Conservation (phyloP, 2,797 vertebrate genomes). For the Pogonophryne albipinna region DNA sequence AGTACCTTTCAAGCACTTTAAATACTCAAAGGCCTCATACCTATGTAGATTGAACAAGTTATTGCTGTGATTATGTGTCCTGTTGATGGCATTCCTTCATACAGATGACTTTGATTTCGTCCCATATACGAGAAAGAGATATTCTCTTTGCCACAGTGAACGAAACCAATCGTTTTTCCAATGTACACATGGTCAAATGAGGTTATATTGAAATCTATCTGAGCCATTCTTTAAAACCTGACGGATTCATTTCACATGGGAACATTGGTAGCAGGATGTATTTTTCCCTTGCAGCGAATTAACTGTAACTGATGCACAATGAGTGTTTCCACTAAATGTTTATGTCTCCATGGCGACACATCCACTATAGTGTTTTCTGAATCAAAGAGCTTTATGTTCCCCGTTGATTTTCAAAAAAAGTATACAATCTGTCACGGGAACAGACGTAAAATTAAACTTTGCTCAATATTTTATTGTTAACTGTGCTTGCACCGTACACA, state of each 20-base stretch:
- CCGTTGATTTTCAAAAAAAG: conserved; percentile 32
- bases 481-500: conserved; percentile 30
- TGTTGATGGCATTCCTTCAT: background rate
- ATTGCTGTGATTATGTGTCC: background rate
- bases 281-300: conserved; percentile 23
- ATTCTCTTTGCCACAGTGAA: background rate
- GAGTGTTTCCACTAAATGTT: conserved; percentile 54
- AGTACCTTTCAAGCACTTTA: background rate
- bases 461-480: conserved; percentile 42
- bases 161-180: background rate
- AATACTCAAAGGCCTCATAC: background rate
- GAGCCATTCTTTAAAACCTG: conserved; percentile 24
- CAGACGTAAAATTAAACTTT: conserved; percentile 56
- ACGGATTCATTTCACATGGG: conserved; percentile 3
- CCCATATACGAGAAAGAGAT: background rate
- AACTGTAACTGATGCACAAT: conserved; percentile 21
- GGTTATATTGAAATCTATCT: too few species aligned
- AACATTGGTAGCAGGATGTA: conserved; percentile 21
- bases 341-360: conserved; percentile 51
- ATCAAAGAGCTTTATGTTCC: conserved; percentile 46
- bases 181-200: background rate
- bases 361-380: conserved; percentile 33
- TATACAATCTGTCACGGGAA: conserved; percentile 42
- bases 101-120: background rate
- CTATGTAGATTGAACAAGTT: background rate